Evolutionary conservation across 2,113 vertebrate genomes (phyloP), one percentile per base, ranked within the genome.

Genomic region (Lasiurus borealis): DNA sequence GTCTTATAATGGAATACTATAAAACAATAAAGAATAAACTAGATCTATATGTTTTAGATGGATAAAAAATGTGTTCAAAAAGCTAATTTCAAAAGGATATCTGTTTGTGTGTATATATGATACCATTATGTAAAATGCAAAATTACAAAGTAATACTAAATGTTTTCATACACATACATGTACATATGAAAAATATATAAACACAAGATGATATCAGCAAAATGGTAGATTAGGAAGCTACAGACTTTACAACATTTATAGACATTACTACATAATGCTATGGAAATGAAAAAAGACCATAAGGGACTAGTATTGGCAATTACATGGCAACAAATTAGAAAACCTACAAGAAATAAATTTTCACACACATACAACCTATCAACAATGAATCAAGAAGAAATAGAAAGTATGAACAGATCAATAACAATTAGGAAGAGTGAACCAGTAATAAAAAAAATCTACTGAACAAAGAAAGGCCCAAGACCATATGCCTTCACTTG

Each of bases 141-240:
- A 91, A 88, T 52, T 21, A 40, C 69, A 86, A 73, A 75, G 14
- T 40, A 73, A 85, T 81, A 59, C n/a, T 87, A 88, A 50, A 69
- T 77, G 18, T 85, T 50, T 89, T 36, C 25, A 29, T 40, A n/a
- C 25, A 29, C 31, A n/a, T 21, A 78, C 5, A 54, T 18, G 52
- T 46, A 29, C 52, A 78, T 46, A 57, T 48, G 4, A 23, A 50
- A 62, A n/a, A 64, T 62, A 25, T 84, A 16, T 76, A 66, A 66
- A 76, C 5, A 76, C 6, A 85, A 68, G 18, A 36, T 54, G 27
- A 90, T 34, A 68, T 89, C 73, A 90, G 8, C 48, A 54, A 59
- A 40, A 54, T 54, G 75, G 48, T 44, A 50, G 11, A 19, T 66
- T 80, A 69, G 64, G 73, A 78, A 89, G 34, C 46, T 69, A 52